These are phyloP conservation scores for Parnassius glacialis DNA, from an alignment of 2,888 invertebrate genomes.

Conservation along the genomic window DNA sequence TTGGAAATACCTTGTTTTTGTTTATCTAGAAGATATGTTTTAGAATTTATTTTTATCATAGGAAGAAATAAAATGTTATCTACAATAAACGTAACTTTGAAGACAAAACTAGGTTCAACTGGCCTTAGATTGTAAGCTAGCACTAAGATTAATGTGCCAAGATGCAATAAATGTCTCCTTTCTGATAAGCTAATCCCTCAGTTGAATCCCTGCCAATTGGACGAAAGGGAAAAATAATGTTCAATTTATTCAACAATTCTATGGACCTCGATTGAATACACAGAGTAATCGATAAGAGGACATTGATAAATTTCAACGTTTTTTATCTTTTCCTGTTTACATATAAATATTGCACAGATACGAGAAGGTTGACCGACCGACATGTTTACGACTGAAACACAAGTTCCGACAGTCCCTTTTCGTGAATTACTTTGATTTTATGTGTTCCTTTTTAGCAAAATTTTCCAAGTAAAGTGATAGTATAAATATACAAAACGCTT, in stretches of 20 bases:
- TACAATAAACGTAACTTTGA: constrained; percentile 10
- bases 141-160: constrained; percentile 20
- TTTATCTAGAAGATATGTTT: no score
- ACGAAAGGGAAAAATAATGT: constrained; percentile 3
- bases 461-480: no score
- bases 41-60: no score
- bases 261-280: constrained; percentile 18
- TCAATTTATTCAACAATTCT: constrained; percentile 8
- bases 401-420: background rate
- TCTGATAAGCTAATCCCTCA: constrained; percentile 23
- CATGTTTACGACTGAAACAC: constrained; percentile 9
- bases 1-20: no score
- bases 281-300: background rate
- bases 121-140: constrained; percentile 21
- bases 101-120: constrained; percentile 14
- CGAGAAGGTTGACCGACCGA: background rate
- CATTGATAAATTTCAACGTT: background rate
- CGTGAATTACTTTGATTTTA: background rate
- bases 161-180: constrained; percentile 26
- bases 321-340: constrained; percentile 19
- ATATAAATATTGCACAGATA: background rate
- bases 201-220: constrained; percentile 22
- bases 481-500: no score
- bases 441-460: no score
- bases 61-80: background rate